Base-by-base conservation (phyloP, 1,140 invertebrate species). In the Paracyclopina nana region DNA sequence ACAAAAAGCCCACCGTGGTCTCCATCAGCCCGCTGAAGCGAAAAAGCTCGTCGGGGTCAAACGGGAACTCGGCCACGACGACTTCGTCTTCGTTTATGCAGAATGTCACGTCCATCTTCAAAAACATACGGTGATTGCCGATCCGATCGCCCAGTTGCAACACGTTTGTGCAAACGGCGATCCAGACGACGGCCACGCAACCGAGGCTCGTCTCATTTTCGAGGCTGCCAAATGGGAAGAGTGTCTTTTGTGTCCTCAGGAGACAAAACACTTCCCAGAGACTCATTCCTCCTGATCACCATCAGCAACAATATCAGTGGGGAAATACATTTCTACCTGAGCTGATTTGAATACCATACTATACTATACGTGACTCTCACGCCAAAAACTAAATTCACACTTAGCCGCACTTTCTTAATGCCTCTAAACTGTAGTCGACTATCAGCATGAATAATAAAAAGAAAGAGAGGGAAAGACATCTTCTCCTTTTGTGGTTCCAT, bases 101-200 rank as follows among this genome's bases (percentile, higher is more conserved):
- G 18, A 48, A 48, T 30, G 45, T 48, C 2, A 28, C 45, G 16
- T 26, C 22, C 8, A 14, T 48, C 5, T 31, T 48, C 4, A 48
- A 48, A 30, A 48, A 48, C 45, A 48, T 48, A 16, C 45, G 45
- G 30, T 48, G 22, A 9, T 5, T 20, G n/a, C 34, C 34, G 9
- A 38, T n/a, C 29, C 14, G 29, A 31, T 8, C 29, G 29, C 8
- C 8, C 29, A 38, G 20, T 38, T 38, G n/a, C 5, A 38, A 38
- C 9, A 9, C 4, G 14, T 16, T 16, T 9, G 14, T 38, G 14
- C 4, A 38, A 9, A 38, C 34, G 20, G 14, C 34, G 20, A 38
- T 38, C 14, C 20, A 38, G 8, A 38, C n/a, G n/a, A 8, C 20
- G n/a, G 34, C 34, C 8, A 38, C 4, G 8, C n/a, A 20, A 38